These are phyloP conservation scores for Caligus rogercresseyi DNA, from an alignment of 1,140 invertebrate species.

Conservation along the genomic window DNA sequence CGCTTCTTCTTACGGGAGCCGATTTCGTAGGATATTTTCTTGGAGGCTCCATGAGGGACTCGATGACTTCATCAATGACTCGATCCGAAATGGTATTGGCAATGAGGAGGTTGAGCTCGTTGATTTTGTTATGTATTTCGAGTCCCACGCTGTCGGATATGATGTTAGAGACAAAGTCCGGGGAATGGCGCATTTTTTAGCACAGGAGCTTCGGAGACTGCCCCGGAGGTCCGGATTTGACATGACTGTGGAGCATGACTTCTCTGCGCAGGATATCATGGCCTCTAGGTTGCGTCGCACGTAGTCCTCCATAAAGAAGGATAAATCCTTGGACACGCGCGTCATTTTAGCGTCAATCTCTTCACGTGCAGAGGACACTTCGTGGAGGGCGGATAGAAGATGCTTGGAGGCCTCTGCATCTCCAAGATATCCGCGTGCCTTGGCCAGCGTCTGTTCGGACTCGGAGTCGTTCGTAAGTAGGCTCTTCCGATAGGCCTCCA, in stretches of 20 bases:
- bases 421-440: constrained; percentile 47
- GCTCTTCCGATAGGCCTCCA: constrained; percentile 42
- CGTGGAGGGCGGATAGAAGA: constrained; percentile 51
- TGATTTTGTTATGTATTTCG: constrained; percentile 59
- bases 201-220: neutral
- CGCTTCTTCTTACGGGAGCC: constrained; percentile 38
- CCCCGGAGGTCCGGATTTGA: neutral
- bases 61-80: constrained; percentile 63
- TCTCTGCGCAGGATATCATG: constrained; percentile 59
- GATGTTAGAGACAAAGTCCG: constrained; percentile 49
- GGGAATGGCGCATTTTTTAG: constrained; percentile 31
- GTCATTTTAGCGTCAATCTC: constrained; percentile 50
- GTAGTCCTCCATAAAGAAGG: constrained; percentile 27
- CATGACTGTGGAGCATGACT: constrained; percentile 55
- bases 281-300: constrained; percentile 54
- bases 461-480: constrained; percentile 14
- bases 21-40: constrained; percentile 32
- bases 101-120: constrained; percentile 57
- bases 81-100: constrained; percentile 60
- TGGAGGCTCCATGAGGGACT: constrained; percentile 43
- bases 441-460: constrained; percentile 26
- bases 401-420: constrained; percentile 71
- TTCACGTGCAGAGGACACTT: constrained; percentile 48
- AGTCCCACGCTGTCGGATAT: constrained; percentile 55
- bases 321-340: constrained; percentile 48